A percentile compares a stretch with the other conserved stretches of the same genome.
phyloP scores from a whole-genome alignment of 2,113 vertebrate species.

The Alectura lathami region DNA sequence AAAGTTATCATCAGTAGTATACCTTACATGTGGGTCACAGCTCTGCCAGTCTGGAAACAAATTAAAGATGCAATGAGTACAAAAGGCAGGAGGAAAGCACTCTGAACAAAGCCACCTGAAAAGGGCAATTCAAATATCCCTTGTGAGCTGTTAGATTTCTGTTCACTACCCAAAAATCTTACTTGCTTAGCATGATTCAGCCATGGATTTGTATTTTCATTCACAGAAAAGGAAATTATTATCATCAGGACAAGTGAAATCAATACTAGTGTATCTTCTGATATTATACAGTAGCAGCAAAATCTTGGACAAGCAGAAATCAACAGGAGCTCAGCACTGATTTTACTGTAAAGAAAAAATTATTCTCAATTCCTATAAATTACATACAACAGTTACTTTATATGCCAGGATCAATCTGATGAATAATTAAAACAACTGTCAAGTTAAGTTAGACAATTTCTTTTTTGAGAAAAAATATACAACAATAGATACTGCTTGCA shows the following conservation, averaged over 20 bases:
- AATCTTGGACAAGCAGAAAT: neutral
- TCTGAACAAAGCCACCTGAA: neutral
- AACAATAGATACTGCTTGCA: neutral
- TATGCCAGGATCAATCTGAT: neutral
- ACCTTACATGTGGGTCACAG: neutral
- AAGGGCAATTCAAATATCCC: neutral
- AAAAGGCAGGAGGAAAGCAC: neutral
- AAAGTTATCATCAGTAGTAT: neutral
- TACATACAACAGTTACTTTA: neutral
- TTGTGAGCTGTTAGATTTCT: neutral
- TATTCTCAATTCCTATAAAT: neutral
- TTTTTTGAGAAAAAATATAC: rapidly evolving
- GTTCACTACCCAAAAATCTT: neutral
- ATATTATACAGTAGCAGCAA: neutral
- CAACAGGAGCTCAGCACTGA: neutral
- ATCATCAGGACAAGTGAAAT: neutral
- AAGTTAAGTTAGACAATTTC: neutral
- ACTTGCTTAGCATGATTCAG: neutral
- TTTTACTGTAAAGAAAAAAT: neutral
- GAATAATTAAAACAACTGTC: neutral
- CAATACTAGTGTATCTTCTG: neutral
- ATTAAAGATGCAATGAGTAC: neutral
- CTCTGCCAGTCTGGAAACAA: neutral
- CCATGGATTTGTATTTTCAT: neutral
- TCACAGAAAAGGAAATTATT: slow-evolving; percentile 33